A percentile compares a stretch with the other conserved stretches of the same genome.
phyloP scores from a whole-genome alignment of 2,113 vertebrate species.

The Catharus bicknelli region DNA sequence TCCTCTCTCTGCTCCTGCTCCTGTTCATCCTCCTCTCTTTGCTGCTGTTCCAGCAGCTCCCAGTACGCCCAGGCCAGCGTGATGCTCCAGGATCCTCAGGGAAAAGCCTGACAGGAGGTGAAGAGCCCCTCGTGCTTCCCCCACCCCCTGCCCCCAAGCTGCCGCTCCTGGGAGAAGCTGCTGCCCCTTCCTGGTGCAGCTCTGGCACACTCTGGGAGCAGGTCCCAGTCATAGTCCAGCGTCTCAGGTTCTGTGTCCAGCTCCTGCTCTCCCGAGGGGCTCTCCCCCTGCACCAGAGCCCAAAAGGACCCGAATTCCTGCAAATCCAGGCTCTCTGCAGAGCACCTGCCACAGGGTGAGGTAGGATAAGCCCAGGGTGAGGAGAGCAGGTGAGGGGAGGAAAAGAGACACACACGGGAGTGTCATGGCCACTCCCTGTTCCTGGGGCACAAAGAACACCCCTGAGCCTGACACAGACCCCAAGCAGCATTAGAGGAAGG shows the following conservation, averaged over 20 bases:
- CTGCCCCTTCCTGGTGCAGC: neutral
- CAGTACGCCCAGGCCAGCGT: accelerated
- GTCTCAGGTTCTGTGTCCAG: accelerated
- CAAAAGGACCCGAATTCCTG: too few species aligned
- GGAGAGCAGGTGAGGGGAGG: neutral
- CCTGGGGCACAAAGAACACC: neutral
- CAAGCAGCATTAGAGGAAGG: neutral
- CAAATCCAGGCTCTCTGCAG: neutral
- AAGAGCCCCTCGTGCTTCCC: neutral
- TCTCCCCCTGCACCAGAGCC: neutral
- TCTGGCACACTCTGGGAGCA: neutral
- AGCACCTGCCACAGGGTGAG: neutral
- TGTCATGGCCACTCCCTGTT: accelerated
- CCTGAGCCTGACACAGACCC: neutral
- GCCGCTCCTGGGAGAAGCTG: neutral
- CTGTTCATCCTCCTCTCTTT: neutral
- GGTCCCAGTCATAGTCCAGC: accelerated
- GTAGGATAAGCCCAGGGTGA: neutral
- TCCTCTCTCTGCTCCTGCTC: neutral
- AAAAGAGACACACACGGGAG: neutral
- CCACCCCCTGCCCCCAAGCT: accelerated
- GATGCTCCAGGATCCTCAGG: neutral
- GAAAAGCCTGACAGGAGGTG: neutral
- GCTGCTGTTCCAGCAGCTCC: neutral
- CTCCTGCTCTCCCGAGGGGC: neutral